Base-by-base conservation (phyloP, 2,113 vertebrate genomes). In the Dendropsophus ebraccatus region DNA sequence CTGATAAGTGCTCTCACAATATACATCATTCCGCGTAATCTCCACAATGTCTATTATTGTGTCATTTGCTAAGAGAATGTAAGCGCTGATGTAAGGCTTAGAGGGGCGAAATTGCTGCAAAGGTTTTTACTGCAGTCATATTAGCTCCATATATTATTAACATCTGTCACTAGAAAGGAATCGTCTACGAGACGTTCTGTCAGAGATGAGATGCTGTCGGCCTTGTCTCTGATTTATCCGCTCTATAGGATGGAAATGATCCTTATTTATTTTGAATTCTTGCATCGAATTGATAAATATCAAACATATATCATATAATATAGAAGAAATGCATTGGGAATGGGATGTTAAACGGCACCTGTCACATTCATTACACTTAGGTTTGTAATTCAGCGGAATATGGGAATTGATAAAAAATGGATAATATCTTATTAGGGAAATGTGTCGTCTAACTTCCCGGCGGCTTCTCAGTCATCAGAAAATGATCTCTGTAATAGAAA, bases 21-120 rank as follows among this genome's bases (percentile, higher is more conserved):
- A 78, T 35, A 85, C 69, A 85, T 79, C 30, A 84, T 30, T 84
- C 45, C 28, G 7, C 14, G 23, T 81, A 81, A 81, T 81, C 56
- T 62, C 37, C 37, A 1, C 23, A 12, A 25, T 25, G 35, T 25
- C 78, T 19, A 81, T 81, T 81, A 62, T 81, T 65, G 60, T 81
- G 56, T 28, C 78, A 81, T 81, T 81, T 81, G 52, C 78, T 81
- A 81, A 81, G 47, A 81, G 35, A 52, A 37, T 25, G 21, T 45
- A 65, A 81, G 77, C 14, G 19, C 47, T 47, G 78, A 28, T 56
- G 58, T 81, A 28, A 45, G 37, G 12, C 21, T 65, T 65, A n/a
- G 6, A 65, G 9, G 30, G 11, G 16, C 49, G 28, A 77, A 77
- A 77, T 77, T 47, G 74, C 25, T 50, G 16, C 28, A 32, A 77